These are phyloP conservation scores for Penaeus vannamei DNA, from an alignment of 1,140 invertebrate genomes.

Conservation along the genomic window DNA sequence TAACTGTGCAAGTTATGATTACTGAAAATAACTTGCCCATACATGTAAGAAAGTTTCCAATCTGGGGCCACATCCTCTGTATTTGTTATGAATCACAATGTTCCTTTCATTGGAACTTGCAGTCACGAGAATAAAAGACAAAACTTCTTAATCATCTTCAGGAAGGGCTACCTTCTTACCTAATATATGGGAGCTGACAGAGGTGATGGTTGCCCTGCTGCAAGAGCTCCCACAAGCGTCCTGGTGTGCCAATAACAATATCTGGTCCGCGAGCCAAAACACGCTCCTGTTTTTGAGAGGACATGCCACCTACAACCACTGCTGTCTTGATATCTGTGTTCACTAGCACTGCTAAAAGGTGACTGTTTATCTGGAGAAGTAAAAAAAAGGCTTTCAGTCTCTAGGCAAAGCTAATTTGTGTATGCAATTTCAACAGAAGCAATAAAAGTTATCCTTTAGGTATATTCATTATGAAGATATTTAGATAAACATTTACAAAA, in stretches of 20 bases:
- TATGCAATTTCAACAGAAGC: background rate
- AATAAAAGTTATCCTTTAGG: background rate
- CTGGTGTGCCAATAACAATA: conserved; percentile 96
- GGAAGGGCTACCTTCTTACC: conserved; percentile 72
- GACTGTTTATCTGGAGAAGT: conserved; percentile 45
- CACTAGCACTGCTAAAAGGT: conserved; percentile 48
- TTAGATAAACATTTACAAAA: conserved; percentile 70
- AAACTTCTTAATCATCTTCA: background rate
- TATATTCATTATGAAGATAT: background rate
- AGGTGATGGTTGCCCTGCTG: conserved; percentile 84
- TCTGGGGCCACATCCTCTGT: background rate
- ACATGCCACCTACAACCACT: conserved; percentile 88
- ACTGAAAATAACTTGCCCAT: too few relatives aligned
- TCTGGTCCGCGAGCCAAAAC: conserved; percentile 85
- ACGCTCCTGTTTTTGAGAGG: conserved; percentile 91
- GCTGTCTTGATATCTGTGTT: conserved; percentile 54
- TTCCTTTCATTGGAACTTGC: background rate
- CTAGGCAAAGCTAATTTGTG: background rate
- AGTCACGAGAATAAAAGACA: background rate
- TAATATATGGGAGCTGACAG: conserved; percentile 80
- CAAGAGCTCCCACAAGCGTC: conserved; percentile 94
- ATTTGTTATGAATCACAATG: too few relatives aligned
- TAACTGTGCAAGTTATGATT: too few relatives aligned
- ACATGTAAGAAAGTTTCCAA: too few relatives aligned
- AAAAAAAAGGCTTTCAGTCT: background rate